Conservation (phyloP, 2,888 invertebrate species). For the Allophyes oxyacanthae region DNA sequence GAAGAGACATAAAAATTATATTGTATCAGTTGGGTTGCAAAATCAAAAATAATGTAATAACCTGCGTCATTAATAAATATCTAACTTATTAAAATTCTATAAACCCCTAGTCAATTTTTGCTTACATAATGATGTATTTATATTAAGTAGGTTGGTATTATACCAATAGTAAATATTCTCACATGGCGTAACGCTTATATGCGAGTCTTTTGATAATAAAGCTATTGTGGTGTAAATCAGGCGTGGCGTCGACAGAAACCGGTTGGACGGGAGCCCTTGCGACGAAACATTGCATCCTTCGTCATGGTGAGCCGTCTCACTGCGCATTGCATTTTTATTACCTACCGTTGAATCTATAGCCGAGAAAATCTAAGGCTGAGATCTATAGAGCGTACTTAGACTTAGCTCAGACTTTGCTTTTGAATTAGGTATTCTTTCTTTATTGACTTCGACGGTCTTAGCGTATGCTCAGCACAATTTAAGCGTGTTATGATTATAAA, state of each 20-base stretch:
- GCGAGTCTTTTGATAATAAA: conserved; percentile 29
- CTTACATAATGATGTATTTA: conserved; percentile 2
- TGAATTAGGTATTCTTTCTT: too few relatives aligned
- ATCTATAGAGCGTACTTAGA: too few relatives aligned
- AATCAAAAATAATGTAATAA: conserved; percentile 1
- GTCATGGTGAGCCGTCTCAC: conserved; percentile 16
- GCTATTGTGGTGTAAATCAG: conserved; percentile 29
- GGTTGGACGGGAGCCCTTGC: conserved; percentile 34
- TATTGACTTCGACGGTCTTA: too few relatives aligned
- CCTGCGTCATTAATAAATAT: background rate
- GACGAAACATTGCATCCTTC: conserved; percentile 27
- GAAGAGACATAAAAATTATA: conserved; percentile 2
- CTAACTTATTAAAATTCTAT: background rate
- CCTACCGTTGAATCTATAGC: background rate
- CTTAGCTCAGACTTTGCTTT: too few relatives aligned
- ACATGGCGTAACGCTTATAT: background rate
- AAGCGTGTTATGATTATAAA: too few relatives aligned
- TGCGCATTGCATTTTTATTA: conserved; percentile 17
- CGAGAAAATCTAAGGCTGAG: too few relatives aligned
- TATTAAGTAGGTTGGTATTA: too few relatives aligned
- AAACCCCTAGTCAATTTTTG: background rate
- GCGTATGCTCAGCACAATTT: too few relatives aligned
- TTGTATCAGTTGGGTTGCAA: conserved; percentile 3
- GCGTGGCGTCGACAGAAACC: conserved; percentile 30
- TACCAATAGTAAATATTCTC: too few relatives aligned